phyloP scores from a whole-genome alignment of 2,113 vertebrate species.

The Xiphophorus hellerii region DNA sequence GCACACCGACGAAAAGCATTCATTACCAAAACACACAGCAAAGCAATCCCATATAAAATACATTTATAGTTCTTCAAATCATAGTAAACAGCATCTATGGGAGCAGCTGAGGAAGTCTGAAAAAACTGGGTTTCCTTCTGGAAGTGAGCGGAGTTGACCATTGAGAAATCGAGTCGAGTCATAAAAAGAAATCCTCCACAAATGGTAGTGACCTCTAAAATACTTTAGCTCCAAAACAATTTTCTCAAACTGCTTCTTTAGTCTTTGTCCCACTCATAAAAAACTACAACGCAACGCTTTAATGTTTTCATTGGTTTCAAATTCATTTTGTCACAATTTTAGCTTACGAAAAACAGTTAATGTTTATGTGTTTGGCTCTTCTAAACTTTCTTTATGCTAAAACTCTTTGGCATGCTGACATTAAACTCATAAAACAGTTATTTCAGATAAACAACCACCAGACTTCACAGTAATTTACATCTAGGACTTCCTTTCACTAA shows the following conservation, averaged over 20 bases:
- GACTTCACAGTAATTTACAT: too few species aligned
- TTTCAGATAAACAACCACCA: too few species aligned
- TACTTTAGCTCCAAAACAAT: constrained; percentile 10
- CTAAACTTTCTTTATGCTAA: too few species aligned
- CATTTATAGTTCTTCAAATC: background rate
- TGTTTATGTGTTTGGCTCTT: too few species aligned
- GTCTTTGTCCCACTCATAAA: background rate
- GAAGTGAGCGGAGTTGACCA: constrained; percentile 47
- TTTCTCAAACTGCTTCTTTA: constrained; percentile 19
- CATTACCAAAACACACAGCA: constrained; percentile 27
- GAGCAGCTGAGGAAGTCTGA: constrained; percentile 14
- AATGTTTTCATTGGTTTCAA: too few species aligned
- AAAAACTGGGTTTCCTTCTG: constrained; percentile 9
- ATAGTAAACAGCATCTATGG: background rate
- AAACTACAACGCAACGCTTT: too few species aligned
- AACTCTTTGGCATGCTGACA: too few species aligned
- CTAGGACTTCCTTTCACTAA: too few species aligned
- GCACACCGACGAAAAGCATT: constrained; percentile 21
- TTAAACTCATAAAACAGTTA: too few species aligned
- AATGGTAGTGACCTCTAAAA: constrained; percentile 49
- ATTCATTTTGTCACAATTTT: too few species aligned
- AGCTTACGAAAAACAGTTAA: too few species aligned
- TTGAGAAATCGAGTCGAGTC: constrained; percentile 50
- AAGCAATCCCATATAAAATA: background rate
- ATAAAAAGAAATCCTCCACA: constrained; percentile 44